Evolutionary conservation across 2,888 invertebrate species (phyloP).

Genomic region (Athalia cordata): DNA sequence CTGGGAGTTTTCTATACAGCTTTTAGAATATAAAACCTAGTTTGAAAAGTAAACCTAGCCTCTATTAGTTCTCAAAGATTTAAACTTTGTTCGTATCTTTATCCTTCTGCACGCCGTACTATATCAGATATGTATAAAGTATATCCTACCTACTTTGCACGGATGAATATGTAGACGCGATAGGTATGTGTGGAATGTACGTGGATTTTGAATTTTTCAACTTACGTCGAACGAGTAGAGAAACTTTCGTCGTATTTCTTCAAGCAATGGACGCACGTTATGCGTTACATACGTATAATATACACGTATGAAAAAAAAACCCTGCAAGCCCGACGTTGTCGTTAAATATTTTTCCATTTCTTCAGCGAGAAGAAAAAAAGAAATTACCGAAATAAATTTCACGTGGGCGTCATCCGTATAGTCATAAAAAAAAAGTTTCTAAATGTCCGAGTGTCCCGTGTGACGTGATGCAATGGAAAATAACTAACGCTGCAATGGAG

Average conservation of each 20-base stretch:
- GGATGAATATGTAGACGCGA: neutral
- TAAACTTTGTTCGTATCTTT: slow-evolving; percentile 22
- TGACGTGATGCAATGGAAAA: too few species aligned
- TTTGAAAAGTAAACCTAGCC: neutral
- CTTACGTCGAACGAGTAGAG: slow-evolving; percentile 25
- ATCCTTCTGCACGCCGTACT: neutral
- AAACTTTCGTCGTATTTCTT: slow-evolving; percentile 40
- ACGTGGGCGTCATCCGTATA: too few species aligned
- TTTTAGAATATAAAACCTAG: neutral
- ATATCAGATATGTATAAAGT: neutral
- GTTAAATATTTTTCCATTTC: neutral
- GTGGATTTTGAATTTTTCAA: slow-evolving; percentile 43
- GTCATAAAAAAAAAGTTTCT: too few species aligned
- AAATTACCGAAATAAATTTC: too few species aligned
- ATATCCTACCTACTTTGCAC: slow-evolving; percentile 23
- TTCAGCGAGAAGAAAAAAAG: too few species aligned
- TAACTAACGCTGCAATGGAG: too few species aligned
- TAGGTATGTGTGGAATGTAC: neutral
- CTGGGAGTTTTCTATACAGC: too few species aligned
- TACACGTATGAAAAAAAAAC: neutral
- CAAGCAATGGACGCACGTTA: slow-evolving; percentile 7
- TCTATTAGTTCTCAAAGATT: slow-evolving; percentile 26
- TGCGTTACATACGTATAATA: slow-evolving; percentile 20
- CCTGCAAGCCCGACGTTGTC: neutral
- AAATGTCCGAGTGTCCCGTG: too few species aligned